Evolutionary conservation across 2,888 invertebrate species (phyloP).

Genomic region (Nemapogon koenigi): DNA sequence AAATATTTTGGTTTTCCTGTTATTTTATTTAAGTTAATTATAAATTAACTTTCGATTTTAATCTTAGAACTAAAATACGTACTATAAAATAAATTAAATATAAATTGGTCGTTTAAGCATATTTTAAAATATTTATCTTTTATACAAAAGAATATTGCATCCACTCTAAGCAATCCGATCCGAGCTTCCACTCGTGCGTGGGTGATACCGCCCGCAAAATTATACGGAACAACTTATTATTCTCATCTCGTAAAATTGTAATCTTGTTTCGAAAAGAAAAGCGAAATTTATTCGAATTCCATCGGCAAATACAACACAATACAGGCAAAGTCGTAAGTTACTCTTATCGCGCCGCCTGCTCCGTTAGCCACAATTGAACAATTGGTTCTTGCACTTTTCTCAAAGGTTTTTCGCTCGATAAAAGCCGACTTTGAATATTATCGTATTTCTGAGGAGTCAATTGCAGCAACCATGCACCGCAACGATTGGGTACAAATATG

Average conservation of each 20-base stretch:
- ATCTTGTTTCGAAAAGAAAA: slow-evolving; percentile 7
- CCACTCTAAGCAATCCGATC: no score
- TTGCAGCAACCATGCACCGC: slow-evolving; percentile 8
- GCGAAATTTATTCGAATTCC: slow-evolving; percentile 8
- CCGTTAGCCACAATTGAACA: slow-evolving; percentile 49
- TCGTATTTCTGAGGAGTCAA: slow-evolving; percentile 24
- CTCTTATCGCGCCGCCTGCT: slow-evolving; percentile 46
- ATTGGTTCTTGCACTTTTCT: slow-evolving; percentile 45
- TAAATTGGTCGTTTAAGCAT: no score
- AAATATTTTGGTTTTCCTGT: no score
- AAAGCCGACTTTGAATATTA: slow-evolving; percentile 39
- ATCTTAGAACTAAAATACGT: no score
- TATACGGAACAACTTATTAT: no score
- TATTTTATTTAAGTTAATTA: no score
- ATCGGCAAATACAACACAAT: slow-evolving; percentile 26
- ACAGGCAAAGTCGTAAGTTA: slow-evolving; percentile 53
- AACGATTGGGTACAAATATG: slow-evolving; percentile 6
- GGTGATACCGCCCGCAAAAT: no score
- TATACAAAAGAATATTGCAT: no score
- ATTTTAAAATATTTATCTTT: no score
- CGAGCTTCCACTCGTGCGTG: no score
- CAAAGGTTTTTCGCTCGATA: slow-evolving; percentile 31
- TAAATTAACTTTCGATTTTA: no score
- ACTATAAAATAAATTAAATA: no score
- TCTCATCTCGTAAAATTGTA: slow-evolving; percentile 7